Conservation (phyloP, 2,113 vertebrate genomes). For the Varanus komodoensis region DNA sequence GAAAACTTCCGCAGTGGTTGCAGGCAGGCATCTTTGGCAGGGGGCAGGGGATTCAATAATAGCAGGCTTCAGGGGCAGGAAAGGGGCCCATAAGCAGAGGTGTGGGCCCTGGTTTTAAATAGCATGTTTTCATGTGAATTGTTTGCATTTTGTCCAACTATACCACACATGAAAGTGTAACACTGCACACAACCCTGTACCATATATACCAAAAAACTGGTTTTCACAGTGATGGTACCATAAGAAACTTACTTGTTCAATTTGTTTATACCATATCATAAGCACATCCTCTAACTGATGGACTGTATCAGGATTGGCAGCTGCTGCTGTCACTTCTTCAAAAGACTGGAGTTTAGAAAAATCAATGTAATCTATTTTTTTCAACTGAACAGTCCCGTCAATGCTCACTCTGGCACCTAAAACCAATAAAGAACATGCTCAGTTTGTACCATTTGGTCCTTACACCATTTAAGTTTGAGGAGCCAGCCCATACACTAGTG, state of each 20-base stretch:
- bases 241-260: conserved; percentile 78
- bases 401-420: conserved; percentile 78
- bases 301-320: conserved; percentile 76
- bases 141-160: not conserved
- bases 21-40: too few relatives aligned
- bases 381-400: conserved; percentile 78
- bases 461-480: not conserved
- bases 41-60: too few relatives aligned
- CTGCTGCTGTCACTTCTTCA: conserved; percentile 79
- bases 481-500: not conserved
- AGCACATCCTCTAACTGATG: conserved; percentile 82
- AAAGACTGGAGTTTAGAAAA: conserved; percentile 78
- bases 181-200: not conserved
- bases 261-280: conserved; percentile 85
- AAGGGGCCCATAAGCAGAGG: too few relatives aligned
- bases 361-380: conserved; percentile 74
- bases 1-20: too few relatives aligned
- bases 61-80: too few relatives aligned
- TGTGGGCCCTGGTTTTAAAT: not conserved
- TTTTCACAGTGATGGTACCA: not conserved
- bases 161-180: not conserved
- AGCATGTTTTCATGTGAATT: not conserved
- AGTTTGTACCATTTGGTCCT: conserved; percentile 18
- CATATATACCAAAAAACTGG: not conserved
- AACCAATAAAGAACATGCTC: conserved; percentile 4